A percentile compares a stretch with the other conserved stretches of the same genome.
Conservation (phyloP, 2,888 invertebrate species). For the Ormia ochracea region DNA sequence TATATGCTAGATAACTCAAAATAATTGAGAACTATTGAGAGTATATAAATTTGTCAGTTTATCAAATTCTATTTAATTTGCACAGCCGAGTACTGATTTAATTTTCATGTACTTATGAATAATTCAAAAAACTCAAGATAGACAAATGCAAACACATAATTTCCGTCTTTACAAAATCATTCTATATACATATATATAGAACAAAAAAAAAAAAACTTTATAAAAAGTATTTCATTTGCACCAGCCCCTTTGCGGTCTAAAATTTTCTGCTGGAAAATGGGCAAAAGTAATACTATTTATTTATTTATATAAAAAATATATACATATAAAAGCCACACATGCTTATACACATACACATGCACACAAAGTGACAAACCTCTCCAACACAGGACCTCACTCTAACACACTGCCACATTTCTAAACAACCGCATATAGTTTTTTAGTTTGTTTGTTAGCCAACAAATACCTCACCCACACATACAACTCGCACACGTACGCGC, state of each 20-base stretch:
- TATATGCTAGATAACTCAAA: no score
- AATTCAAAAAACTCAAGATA: no score
- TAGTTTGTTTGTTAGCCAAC: conserved; percentile 59
- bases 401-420: conserved; percentile 32
- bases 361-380: not conserved
- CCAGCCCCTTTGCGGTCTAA: conserved; percentile 52
- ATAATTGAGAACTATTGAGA: no score
- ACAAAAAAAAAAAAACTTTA: conserved; percentile 12
- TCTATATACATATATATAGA: no score
- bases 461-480: conserved; percentile 63
- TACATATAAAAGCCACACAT: conserved; percentile 36
- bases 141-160: not conserved
- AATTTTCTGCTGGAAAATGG: conserved; percentile 48
- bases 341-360: conserved; percentile 29
- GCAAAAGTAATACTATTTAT: conserved; percentile 54
- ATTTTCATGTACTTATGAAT: no score
- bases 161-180: not conserved
- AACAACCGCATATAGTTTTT: conserved; percentile 63
- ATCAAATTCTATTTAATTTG: no score
- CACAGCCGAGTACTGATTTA: no score
- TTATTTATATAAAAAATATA: conserved; percentile 4
- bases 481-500: conserved; percentile 50
- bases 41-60: no score
- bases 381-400: conserved; percentile 23
- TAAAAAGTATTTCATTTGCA: conserved; percentile 63